These are phyloP conservation scores for Hemicrepidius hirtus DNA, from an alignment of 2,888 invertebrate genomes.

Conservation along the genomic window DNA sequence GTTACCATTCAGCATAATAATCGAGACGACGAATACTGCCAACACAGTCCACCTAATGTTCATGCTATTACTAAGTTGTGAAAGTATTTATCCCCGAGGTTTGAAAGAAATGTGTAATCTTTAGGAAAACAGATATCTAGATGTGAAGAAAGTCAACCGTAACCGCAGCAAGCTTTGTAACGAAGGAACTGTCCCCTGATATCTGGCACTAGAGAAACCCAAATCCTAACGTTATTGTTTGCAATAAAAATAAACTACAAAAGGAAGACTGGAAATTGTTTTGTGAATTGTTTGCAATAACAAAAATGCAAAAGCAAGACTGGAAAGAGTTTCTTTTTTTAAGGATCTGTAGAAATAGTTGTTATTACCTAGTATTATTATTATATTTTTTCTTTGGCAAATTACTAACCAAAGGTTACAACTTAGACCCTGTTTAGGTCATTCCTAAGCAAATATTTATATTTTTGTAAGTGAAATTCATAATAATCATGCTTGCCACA, in stretches of 20 bases:
- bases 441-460: slow-evolving; percentile 48
- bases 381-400: slow-evolving; percentile 37
- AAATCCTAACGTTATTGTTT: slow-evolving; percentile 39
- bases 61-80: slow-evolving; percentile 58
- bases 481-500: slow-evolving; percentile 47
- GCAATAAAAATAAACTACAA: slow-evolving; percentile 41
- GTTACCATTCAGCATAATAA: slow-evolving; percentile 60
- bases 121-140: too few species aligned
- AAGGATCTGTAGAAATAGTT: slow-evolving; percentile 36
- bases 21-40: slow-evolving; percentile 57
- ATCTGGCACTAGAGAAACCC: background rate
- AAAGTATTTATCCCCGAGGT: slow-evolving; percentile 18
- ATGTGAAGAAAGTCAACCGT: too few species aligned
- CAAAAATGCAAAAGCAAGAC: slow-evolving; percentile 41
- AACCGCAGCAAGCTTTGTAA: too few species aligned
- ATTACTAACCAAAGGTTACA: slow-evolving; percentile 46
- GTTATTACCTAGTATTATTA: slow-evolving; percentile 37
- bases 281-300: slow-evolving; percentile 49
- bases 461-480: slow-evolving; percentile 49
- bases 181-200: background rate
- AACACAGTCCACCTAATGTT: slow-evolving; percentile 56
- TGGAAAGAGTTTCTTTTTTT: slow-evolving; percentile 39
- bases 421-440: slow-evolving; percentile 43
- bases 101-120: background rate
- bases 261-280: slow-evolving; percentile 46